Percentiles rank a stretch among this genome's conserved stretches.
Conservation (phyloP, 2,113 vertebrate genomes). For the Callorhinus ursinus region DNA sequence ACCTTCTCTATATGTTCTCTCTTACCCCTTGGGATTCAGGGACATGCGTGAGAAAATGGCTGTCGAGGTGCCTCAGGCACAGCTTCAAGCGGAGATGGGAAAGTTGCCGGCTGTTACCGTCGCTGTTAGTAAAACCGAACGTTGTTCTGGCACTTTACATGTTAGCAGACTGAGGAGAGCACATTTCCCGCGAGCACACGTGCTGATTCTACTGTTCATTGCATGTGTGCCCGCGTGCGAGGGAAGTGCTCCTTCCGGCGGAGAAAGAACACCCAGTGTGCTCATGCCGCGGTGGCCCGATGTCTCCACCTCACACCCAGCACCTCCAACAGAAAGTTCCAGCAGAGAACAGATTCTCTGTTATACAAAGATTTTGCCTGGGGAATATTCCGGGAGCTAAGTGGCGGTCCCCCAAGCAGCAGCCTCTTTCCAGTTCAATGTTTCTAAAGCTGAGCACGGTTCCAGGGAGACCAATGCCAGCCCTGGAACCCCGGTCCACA, state of each 20-base stretch:
- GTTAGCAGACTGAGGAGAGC: rapidly evolving
- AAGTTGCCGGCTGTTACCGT: rapidly evolving
- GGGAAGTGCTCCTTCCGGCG: rapidly evolving
- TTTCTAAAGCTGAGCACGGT: rapidly evolving
- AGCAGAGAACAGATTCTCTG: neutral
- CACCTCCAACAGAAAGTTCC: rapidly evolving
- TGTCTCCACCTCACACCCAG: rapidly evolving
- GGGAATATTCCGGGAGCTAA: rapidly evolving
- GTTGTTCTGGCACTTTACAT: rapidly evolving
- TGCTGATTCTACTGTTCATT: neutral
- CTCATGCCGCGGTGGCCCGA: rapidly evolving
- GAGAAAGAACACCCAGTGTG: rapidly evolving
- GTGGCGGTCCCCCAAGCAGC: rapidly evolving
- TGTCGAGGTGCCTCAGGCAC: rapidly evolving
- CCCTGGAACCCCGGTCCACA: rapidly evolving
- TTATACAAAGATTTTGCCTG: rapidly evolving
- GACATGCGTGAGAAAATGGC: rapidly evolving
- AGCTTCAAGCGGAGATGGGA: rapidly evolving
- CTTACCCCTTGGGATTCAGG: rapidly evolving
- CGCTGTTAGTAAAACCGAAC: rapidly evolving
- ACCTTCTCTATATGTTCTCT: rapidly evolving
- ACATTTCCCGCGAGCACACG: rapidly evolving
- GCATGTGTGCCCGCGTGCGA: rapidly evolving
- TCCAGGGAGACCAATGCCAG: rapidly evolving
- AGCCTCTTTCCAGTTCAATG: neutral